Evolutionary conservation across 2,113 vertebrate genomes (phyloP).

Genomic region (Osmerus mordax): DNA sequence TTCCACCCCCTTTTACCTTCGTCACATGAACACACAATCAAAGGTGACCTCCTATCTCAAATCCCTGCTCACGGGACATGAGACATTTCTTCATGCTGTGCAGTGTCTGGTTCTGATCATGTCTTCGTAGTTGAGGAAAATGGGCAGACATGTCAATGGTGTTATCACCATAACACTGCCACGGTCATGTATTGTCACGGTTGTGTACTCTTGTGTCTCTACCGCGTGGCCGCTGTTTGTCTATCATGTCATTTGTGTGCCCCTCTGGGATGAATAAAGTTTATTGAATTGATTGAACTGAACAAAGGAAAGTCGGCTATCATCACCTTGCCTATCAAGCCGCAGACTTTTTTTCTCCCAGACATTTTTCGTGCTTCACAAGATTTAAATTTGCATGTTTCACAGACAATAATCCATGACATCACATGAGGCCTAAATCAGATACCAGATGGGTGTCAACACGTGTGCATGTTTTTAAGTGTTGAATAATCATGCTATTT

Average conservation of each 20-base stretch:
- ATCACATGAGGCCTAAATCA: constrained; percentile 26
- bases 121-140: background rate
- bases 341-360: too few species aligned
- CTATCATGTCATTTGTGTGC: too few species aligned
- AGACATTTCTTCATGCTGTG: background rate
- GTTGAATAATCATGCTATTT: constrained; percentile 13
- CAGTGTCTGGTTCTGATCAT: constrained; percentile 37
- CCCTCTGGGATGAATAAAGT: too few species aligned
- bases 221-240: too few species aligned
- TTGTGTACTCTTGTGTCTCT: background rate
- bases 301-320: too few species aligned
- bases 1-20: background rate
- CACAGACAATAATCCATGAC: constrained; percentile 20
- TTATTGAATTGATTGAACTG: too few species aligned
- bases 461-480: background rate
- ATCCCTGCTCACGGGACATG: constrained; percentile 31
- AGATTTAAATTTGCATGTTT: background rate
- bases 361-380: too few species aligned
- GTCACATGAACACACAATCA: constrained; percentile 14
- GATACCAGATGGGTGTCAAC: constrained; percentile 8
- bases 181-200: background rate
- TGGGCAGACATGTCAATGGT: background rate
- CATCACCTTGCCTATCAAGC: too few species aligned
- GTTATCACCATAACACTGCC: constrained; percentile 9
- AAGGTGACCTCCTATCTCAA: constrained; percentile 20